These are phyloP conservation scores for Scylla paramamosain DNA, from an alignment of 1,140 invertebrate species.

Conservation along the genomic window DNA sequence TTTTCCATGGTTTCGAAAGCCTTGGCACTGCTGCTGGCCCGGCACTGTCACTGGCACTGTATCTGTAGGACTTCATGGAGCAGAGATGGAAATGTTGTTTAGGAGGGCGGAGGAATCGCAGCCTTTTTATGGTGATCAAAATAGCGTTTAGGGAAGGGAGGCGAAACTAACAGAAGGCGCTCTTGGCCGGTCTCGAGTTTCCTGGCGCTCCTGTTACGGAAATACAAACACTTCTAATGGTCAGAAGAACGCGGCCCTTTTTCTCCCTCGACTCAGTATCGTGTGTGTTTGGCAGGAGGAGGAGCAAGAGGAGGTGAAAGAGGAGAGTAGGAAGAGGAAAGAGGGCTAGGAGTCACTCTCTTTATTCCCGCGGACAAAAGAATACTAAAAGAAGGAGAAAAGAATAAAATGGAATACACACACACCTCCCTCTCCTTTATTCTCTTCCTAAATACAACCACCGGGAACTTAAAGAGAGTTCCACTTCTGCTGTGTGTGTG, in stretches of 20 bases:
- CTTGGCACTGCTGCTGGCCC: too few relatives aligned
- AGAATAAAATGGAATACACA: too few relatives aligned
- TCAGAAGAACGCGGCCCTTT: not conserved
- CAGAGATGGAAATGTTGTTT: not conserved
- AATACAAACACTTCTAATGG: constrained; percentile 6
- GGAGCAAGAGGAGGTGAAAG: not conserved
- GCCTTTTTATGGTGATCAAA: not conserved
- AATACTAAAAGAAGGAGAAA: too few relatives aligned
- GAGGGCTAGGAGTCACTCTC: too few relatives aligned
- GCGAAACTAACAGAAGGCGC: not conserved
- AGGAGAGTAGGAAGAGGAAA: not conserved
- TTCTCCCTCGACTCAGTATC: not conserved
- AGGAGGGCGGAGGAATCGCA: not conserved
- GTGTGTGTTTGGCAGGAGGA: not conserved
- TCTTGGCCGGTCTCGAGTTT: not conserved
- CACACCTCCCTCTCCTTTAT: too few relatives aligned
- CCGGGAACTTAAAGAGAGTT: too few relatives aligned
- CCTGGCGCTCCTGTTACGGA: not conserved
- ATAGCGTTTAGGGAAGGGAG: not conserved
- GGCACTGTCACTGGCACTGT: too few relatives aligned
- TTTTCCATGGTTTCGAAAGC: too few relatives aligned
- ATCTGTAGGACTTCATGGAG: too few relatives aligned
- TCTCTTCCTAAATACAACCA: too few relatives aligned
- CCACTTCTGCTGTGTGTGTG: too few relatives aligned
- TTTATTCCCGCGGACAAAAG: too few relatives aligned